Percentiles rank a stretch among this genome's conserved stretches.
phyloP scores from a whole-genome alignment of 2,888 invertebrate species.

The Eupsilia transversa region DNA sequence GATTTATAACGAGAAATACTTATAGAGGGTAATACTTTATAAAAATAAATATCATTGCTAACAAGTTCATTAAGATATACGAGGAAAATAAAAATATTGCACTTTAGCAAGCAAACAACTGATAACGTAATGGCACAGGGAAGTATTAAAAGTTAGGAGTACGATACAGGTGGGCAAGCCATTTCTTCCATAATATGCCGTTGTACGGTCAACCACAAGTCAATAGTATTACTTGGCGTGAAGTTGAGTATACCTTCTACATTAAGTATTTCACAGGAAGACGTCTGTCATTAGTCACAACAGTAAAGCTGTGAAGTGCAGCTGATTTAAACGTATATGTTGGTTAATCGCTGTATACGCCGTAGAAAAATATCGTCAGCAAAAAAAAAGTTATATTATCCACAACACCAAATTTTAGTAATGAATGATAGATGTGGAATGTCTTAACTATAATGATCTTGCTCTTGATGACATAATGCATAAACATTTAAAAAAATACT shows the following conservation, averaged over 20 bases:
- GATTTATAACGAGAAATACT: slow-evolving; percentile 54
- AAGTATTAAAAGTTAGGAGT: slow-evolving; percentile 67
- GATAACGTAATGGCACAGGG: slow-evolving; percentile 79
- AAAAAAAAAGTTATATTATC: slow-evolving; percentile 1
- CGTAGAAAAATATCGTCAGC: slow-evolving; percentile 33
- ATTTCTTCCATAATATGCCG: slow-evolving; percentile 67
- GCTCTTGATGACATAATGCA: slow-evolving; percentile 21
- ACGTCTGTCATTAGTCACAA: slow-evolving; percentile 69
- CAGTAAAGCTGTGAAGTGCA: slow-evolving; percentile 44
- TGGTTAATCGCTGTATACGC: not conserved
- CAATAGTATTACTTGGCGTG: slow-evolving; percentile 6
- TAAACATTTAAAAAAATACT: slow-evolving; percentile 22
- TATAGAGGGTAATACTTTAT: slow-evolving; percentile 55
- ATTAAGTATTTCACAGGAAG: slow-evolving; percentile 77
- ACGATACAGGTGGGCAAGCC: slow-evolving; percentile 80
- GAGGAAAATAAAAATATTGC: slow-evolving; percentile 63
- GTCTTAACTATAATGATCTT: slow-evolving; percentile 39
- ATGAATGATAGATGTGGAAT: slow-evolving; percentile 45
- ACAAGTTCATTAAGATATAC: slow-evolving; percentile 44
- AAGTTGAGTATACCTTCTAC: slow-evolving; percentile 61
- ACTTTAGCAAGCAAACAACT: slow-evolving; percentile 51
- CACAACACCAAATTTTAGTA: slow-evolving; percentile 28
- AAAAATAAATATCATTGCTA: slow-evolving; percentile 70
- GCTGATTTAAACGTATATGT: not conserved
- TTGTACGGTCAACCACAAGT: slow-evolving; percentile 16